A percentile compares a stretch with the other conserved stretches of the same genome.
These are phyloP conservation scores for Rapana venosa DNA, from an alignment of 2,888 invertebrate genomes.

Conservation along the genomic window DNA sequence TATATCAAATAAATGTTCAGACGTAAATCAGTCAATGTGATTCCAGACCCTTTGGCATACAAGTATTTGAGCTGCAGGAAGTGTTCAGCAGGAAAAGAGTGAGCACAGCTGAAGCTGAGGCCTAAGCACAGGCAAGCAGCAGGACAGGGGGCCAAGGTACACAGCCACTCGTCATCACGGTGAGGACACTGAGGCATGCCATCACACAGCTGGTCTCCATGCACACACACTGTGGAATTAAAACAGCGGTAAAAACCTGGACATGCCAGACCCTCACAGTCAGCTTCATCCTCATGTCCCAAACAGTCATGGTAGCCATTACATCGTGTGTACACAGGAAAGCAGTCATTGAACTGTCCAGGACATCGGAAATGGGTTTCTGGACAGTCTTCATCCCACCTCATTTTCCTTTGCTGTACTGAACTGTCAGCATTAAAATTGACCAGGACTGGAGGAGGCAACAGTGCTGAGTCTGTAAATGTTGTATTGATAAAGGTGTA, in stretches of 20 bases:
- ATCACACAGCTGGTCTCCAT: conserved; percentile 6
- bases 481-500: too few species aligned
- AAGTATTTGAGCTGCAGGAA: neutral
- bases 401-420: neutral
- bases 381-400: neutral
- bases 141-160: neutral
- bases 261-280: neutral
- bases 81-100: neutral
- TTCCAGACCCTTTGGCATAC: conserved; percentile 5
- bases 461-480: neutral
- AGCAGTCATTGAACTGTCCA: neutral
- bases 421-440: neutral
- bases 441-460: neutral
- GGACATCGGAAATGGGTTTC: conserved; percentile 3
- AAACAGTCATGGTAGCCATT: neutral
- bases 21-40: neutral
- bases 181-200: neutral
- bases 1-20: neutral
- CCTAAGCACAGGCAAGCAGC: neutral
- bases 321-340: conserved; percentile 2
- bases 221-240: neutral
- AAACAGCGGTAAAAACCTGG: neutral
- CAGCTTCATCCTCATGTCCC: neutral
- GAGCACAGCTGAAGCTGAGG: neutral
- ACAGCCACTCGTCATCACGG: neutral